Conservation (phyloP, 2,888 invertebrate genomes). For the Andrena trimmerana region DNA sequence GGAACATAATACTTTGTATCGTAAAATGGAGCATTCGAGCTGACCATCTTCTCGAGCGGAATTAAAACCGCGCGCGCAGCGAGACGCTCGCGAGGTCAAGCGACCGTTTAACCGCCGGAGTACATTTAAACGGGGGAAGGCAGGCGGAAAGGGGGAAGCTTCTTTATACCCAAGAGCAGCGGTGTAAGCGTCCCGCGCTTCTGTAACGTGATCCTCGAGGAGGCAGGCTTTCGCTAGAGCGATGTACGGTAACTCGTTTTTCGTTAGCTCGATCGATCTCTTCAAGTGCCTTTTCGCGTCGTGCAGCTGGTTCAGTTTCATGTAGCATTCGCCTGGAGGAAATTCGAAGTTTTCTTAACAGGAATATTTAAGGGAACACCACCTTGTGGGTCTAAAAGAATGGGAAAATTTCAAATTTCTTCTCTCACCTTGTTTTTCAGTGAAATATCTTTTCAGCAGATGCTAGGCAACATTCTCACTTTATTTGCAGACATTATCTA, state of each 20-base stretch:
- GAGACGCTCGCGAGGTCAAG: neutral
- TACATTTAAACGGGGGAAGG: slow-evolving; percentile 22
- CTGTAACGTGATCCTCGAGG: slow-evolving; percentile 88
- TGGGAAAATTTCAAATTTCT: no score
- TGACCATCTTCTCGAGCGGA: slow-evolving; percentile 11
- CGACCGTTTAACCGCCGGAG: slow-evolving; percentile 13
- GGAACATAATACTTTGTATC: slow-evolving; percentile 38
- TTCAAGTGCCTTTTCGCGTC: slow-evolving; percentile 91
- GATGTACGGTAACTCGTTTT: slow-evolving; percentile 91
- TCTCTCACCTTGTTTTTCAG: no score
- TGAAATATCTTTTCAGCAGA: no score
- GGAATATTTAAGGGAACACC: no score
- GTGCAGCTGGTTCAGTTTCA: slow-evolving; percentile 89
- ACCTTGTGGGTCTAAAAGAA: no score
- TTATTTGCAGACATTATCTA: no score
- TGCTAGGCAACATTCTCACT: no score
- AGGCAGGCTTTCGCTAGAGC: slow-evolving; percentile 90
- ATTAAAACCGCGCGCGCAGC: slow-evolving; percentile 37
- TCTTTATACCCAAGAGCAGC: slow-evolving; percentile 89
- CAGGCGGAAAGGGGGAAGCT: neutral
- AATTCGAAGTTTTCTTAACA: no score
- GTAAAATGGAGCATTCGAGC: slow-evolving; percentile 37
- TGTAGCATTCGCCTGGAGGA: slow-evolving; percentile 90
- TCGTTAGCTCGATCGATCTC: slow-evolving; percentile 90
- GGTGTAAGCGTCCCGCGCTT: slow-evolving; percentile 90